Evolutionary conservation across 2,888 invertebrate species (phyloP), one percentile per base, ranked within the genome.

Genomic region (Cantharis rufa): DNA sequence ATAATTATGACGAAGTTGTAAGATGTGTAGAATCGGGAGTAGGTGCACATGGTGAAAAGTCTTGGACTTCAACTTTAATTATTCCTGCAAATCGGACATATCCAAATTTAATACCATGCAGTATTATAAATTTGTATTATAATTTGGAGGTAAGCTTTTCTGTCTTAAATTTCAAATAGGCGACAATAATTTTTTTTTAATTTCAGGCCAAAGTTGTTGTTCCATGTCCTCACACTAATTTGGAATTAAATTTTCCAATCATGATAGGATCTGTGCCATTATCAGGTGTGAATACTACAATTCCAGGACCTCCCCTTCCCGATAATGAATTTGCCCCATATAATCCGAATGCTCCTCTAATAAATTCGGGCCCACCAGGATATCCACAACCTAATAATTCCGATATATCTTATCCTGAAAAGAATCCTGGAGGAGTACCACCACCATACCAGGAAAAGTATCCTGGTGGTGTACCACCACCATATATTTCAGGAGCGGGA

Each of bases 1-100:
- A 70, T 66, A 66, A 71, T 10, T 64, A 62, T n/a, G 4, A 18
- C 28, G 3, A 61, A 10, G 3, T 77, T 80, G 16, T 72, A 80
- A 5, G 70, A 76, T 16, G 82, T 48, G 79, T 75, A 5, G 84
- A 84, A 70, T 83, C 84, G 69, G 85, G 85, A n/a, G 80, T 85
- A 24, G 86, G 86, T 15, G 85, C 86, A 32, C 86, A 86, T 80
- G 85, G 86, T 21, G 85, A 86, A 79, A 82, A 84, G 70, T 83
- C 83, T 3, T 86, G 82, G 74, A 79, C 82, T 32, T 82, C 85
- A 21, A 78, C 82, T 66, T 77, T 86, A 7, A 78, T 70, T 21
- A 79, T 86, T 27, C 85, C 85, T 5, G 71, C 78, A 1, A 80
- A 84, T 70, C 72, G 78, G n/a, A 48, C 77, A 13, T 78, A 83